phyloP scores from a whole-genome alignment of 2,888 invertebrate species.

The Arctia plantaginis region DNA sequence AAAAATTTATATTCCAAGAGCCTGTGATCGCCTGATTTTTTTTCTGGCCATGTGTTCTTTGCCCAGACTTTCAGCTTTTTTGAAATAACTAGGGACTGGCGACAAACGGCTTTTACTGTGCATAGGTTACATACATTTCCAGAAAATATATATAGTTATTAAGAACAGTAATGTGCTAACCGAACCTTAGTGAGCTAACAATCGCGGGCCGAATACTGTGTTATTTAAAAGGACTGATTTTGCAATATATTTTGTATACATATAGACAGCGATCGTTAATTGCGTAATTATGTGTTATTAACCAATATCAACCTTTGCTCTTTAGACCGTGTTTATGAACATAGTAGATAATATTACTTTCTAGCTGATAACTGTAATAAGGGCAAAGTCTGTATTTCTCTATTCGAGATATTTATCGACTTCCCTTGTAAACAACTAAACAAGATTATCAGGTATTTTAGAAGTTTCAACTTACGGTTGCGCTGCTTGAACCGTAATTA shows the following conservation, averaged over 20 bases:
- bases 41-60: background rate
- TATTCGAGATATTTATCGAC: background rate
- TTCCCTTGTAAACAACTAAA: background rate
- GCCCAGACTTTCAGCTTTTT: too few relatives aligned
- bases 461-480: background rate
- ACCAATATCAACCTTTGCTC: constrained; percentile 18
- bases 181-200: background rate
- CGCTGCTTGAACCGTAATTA: background rate
- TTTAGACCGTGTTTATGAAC: constrained; percentile 11
- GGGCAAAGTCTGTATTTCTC: constrained; percentile 19
- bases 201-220: background rate
- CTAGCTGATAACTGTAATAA: constrained; percentile 30
- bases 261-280: background rate
- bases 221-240: background rate
- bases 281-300: constrained; percentile 4
- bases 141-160: too few relatives aligned
- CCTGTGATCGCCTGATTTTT: background rate
- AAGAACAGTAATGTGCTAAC: too few relatives aligned
- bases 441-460: background rate
- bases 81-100: too few relatives aligned
- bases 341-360: background rate
- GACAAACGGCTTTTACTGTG: too few relatives aligned
- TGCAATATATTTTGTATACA: background rate
- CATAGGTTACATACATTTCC: too few relatives aligned
- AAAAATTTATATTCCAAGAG: background rate